Conservation (phyloP, 2,888 invertebrate species). For the Chloroclystis v-ata region DNA sequence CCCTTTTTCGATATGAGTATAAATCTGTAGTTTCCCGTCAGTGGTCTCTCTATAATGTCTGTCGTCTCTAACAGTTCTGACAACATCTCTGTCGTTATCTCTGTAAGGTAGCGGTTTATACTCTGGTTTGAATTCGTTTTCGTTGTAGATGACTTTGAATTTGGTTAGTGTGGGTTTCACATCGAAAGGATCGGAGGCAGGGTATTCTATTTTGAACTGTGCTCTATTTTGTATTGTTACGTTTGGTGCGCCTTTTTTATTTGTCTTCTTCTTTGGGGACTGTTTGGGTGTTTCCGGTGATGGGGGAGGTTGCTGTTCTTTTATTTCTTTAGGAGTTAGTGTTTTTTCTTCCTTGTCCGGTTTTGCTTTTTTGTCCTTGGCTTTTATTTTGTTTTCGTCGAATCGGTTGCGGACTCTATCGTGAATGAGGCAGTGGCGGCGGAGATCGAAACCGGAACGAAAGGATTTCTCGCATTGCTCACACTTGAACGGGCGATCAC, state of each 20-base stretch:
- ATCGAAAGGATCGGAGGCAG: constrained; percentile 40
- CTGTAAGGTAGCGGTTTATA: constrained; percentile 34
- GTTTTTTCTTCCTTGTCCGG: constrained; percentile 18
- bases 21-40: constrained; percentile 62
- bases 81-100: constrained; percentile 22
- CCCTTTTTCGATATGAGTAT: constrained; percentile 54
- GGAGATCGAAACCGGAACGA: constrained; percentile 89
- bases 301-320: constrained; percentile 12
- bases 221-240: constrained; percentile 48
- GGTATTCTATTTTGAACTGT: constrained; percentile 40
- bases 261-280: constrained; percentile 25
- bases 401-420: constrained; percentile 48
- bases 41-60: constrained; percentile 34
- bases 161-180: constrained; percentile 34
- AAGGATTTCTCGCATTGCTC: constrained; percentile 88
- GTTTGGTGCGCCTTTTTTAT: constrained; percentile 52
- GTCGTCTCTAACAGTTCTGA: constrained; percentile 40
- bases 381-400: constrained; percentile 39
- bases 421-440: constrained; percentile 87
- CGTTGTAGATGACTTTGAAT: constrained; percentile 47
- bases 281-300: constrained; percentile 24
- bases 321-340: constrained; percentile 8
- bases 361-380: constrained; percentile 28
- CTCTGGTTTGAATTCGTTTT: constrained; percentile 29
- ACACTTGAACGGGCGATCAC: constrained; percentile 88